A percentile compares a stretch with the other conserved stretches of the same genome.
Evolutionary conservation across 2,797 vertebrate species (phyloP).

Genomic region (Galago senegalensis): DNA sequence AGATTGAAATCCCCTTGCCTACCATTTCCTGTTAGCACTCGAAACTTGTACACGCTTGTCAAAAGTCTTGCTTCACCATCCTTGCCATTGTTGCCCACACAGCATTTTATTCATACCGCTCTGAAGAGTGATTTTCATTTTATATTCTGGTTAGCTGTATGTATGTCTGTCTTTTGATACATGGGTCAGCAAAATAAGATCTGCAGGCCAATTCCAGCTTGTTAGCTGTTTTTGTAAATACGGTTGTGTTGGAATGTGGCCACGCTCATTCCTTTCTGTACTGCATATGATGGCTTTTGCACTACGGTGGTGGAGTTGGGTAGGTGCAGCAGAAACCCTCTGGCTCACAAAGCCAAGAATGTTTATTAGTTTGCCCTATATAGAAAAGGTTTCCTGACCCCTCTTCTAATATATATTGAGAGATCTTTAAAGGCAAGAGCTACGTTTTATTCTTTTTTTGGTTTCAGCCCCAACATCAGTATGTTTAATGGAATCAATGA

Average conservation of each 20-base stretch:
- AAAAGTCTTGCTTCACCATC: background rate
- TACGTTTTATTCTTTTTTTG: background rate
- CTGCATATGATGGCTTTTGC: background rate
- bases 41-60: constrained; percentile 29
- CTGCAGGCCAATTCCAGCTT: background rate
- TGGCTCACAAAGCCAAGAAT: background rate
- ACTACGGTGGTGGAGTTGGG: background rate
- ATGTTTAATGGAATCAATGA: background rate
- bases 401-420: background rate
- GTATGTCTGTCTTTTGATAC: background rate
- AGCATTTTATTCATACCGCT: constrained; percentile 42
- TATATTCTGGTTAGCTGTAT: background rate
- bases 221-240: constrained; percentile 27
- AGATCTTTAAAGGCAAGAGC: background rate
- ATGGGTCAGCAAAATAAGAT: constrained; percentile 36
- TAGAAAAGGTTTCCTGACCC: background rate
- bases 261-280: background rate
- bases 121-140: background rate
- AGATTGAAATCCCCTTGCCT: constrained; percentile 51
- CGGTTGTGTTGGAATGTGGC: background rate
- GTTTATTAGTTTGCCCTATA: background rate
- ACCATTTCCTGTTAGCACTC: constrained; percentile 57
- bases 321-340: background rate
- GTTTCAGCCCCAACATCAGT: background rate
- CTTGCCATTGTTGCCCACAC: background rate